A percentile compares a stretch with the other conserved stretches of the same genome.
These are phyloP conservation scores for Aplysina aerophoba DNA, from an alignment of 37 sponge, comb jelly and placozoan species.

Conservation along the genomic window DNA sequence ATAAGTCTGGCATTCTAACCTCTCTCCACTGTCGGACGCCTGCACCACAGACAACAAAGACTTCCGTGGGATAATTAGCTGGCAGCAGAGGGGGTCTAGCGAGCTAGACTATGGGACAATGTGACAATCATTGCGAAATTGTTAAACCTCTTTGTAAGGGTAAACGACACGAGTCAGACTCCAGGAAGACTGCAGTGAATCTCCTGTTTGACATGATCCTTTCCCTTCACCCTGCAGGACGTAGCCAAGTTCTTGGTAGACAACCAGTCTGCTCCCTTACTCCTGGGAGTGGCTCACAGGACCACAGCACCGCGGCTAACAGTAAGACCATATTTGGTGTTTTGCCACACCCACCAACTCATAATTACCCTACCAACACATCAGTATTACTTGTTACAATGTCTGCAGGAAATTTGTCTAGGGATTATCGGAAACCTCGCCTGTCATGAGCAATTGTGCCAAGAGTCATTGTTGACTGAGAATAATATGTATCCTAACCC, in stretches of 20 bases:
- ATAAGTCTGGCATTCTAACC: too few relatives aligned
- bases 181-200: too few relatives aligned
- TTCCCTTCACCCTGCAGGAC: conserved; percentile 27
- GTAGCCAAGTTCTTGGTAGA: conserved; percentile 43
- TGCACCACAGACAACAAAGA: too few relatives aligned
- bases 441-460: conserved; percentile 48
- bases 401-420: conserved; percentile 60
- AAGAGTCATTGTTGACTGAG: not conserved
- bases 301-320: conserved; percentile 34
- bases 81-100: too few relatives aligned
- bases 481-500: too few relatives aligned
- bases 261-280: conserved; percentile 28
- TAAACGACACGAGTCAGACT: too few relatives aligned
- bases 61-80: too few relatives aligned
- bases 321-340: conserved; percentile 21
- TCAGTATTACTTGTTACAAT: not conserved
- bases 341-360: too few relatives aligned
- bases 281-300: conserved; percentile 44
- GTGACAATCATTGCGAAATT: too few relatives aligned
- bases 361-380: not conserved
- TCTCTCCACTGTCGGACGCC: too few relatives aligned
- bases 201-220: not conserved
- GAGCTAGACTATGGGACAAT: too few relatives aligned
- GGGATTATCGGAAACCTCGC: conserved; percentile 63
- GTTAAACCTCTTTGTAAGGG: too few relatives aligned